Evolutionary conservation across 1,140 invertebrate genomes (phyloP), one percentile per base, ranked within the genome.

Genomic region (Armadillidium nasatum): DNA sequence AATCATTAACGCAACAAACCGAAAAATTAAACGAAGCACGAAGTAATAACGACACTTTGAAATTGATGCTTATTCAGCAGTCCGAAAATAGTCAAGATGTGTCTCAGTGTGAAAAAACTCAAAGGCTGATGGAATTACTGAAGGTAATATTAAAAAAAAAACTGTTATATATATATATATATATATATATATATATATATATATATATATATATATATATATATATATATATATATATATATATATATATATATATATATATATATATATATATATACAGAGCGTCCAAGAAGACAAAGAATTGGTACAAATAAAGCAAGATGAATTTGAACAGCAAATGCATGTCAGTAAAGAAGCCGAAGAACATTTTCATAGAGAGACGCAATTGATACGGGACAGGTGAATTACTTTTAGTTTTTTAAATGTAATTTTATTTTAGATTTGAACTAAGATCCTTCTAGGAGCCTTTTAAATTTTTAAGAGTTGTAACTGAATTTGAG

Each of bases 1-100:
- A 96, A 83, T 95, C 94, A n/a, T 86, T 96, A 2, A 95, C 93
- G 83, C 88, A 93, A 15, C 94, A 96, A 85, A 95, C 93, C 2
- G 93, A 95, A 84, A 94, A 95, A 85, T 85, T 96, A 0, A 93
- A 95, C 84, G 93, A 95, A 79, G 82, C 84, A 76, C 82, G 85
- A 23, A 83, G 82, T 54, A 85, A 86, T 10, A 84, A 86, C 67
- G 88, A 87, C 78, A 92, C 91, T 2, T 84, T 94, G 43, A 91
- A 94, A 83, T 90, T 89, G 75, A 83, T 92, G 44, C 83, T 92
- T 45, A 84, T 91, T 76, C n/a, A n/a, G n/a, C n/a, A n/a, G n/a
- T n/a, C n/a, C n/a, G n/a, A n/a, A n/a, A n/a, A n/a, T n/a, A n/a
- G 76, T 19, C 79, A 78, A 50, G 75, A 77, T 66, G 10, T 76